Evolutionary conservation across 1,140 invertebrate genomes (phyloP).

Genomic region (Anoplophora glabripennis): DNA sequence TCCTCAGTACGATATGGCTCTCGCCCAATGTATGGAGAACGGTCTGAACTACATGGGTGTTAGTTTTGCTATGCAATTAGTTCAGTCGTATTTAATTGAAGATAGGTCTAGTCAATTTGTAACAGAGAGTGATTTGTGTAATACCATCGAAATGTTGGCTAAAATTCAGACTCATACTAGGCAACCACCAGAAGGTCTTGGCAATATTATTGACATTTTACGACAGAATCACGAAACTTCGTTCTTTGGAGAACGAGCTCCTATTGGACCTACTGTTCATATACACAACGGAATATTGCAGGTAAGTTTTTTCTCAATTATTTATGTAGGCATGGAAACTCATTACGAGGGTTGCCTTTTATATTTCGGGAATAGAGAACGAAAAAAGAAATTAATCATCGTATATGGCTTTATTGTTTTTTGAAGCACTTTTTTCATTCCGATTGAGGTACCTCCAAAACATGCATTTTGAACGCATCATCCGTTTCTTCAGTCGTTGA

Average conservation of each 20-base stretch:
- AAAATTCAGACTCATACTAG: constrained; percentile 70
- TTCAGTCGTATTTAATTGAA: constrained; percentile 45
- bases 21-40: constrained; percentile 85
- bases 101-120: constrained; percentile 65
- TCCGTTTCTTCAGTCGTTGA: too few species aligned
- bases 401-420: too few species aligned
- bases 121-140: constrained; percentile 79
- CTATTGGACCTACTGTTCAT: constrained; percentile 77
- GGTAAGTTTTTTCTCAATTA: constrained; percentile 49
- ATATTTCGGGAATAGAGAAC: too few species aligned
- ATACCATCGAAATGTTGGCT: constrained; percentile 79
- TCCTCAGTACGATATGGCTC: constrained; percentile 73
- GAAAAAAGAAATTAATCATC: too few species aligned
- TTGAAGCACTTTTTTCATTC: too few species aligned
- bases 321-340: too few species aligned
- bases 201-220: constrained; percentile 71
- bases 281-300: constrained; percentile 90
- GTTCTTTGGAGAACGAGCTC: constrained; percentile 67
- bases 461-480: too few species aligned
- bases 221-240: constrained; percentile 67
- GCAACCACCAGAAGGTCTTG: constrained; percentile 77
- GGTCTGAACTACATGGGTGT: constrained; percentile 82
- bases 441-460: too few species aligned
- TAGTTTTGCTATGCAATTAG: constrained; percentile 85
- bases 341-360: too few species aligned